Evolutionary conservation across 2,888 invertebrate genomes (phyloP), one percentile per base, ranked within the genome.

Genomic region (Tribolium freemani): DNA sequence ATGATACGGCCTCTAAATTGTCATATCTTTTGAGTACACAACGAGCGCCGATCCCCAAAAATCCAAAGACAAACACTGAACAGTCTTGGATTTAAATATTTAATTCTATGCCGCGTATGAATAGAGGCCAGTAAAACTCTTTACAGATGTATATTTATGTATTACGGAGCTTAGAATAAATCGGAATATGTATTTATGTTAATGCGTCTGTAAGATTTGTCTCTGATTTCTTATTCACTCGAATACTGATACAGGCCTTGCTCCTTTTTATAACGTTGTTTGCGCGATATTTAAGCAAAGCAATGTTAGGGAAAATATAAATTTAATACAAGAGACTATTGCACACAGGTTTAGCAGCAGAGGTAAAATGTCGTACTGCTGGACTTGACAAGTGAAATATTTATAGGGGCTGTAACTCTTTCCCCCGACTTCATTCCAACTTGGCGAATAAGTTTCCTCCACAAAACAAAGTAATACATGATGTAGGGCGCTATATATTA

Each of bases 311-410:
- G 38, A 45, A 66, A 66, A 13, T 13, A 30, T 56, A 10, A 46
- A 74, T 76, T 71, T 78, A 80, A 76, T 76, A 73, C 76, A 72
- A 75, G 44, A 79, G 77, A 76, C 63, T 63, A 71, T 71, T 67
- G 71, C 71, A 51, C 60, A 67, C 46, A 58, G 70, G 58, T 70
- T 66, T 69, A 48, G 66, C 48, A 26, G 21, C 16, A 38, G 72
- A 75, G 77, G 79, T 78, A 77, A 79, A 80, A 77, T 79, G 80
- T 80, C 81, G 79, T 79, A 76, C 78, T 74, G 77, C 82, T 83
- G 83, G 80, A 81, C 82, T 74, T 83, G 84, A 83, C 83, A 80
- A 69, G 74, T 84, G 84, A 83, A 81, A 83, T 83, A 84, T 84
- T 84, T 84, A 84, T 81, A 76, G 79, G 21, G 75, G 80, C 80